Percentiles rank a stretch among this genome's conserved stretches.
These are phyloP conservation scores for Brachionus plicatilis DNA, from an alignment of 1,140 invertebrate species.

Conservation along the genomic window DNA sequence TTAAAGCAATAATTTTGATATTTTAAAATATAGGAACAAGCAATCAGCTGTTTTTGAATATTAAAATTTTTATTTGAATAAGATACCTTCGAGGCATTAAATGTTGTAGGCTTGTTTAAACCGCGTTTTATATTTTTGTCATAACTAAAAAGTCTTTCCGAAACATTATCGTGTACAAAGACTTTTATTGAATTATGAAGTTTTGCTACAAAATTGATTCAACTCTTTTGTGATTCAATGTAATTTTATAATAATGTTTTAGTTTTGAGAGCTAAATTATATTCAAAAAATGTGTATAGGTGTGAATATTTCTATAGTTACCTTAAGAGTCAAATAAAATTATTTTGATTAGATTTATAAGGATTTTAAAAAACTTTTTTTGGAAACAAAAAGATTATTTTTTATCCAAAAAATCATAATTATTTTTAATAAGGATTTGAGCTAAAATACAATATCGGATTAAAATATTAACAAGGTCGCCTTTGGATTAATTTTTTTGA, in stretches of 20 bases:
- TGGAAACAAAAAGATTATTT: not conserved
- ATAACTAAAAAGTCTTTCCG: too few species aligned
- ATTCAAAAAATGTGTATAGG: not conserved
- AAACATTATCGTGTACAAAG: too few species aligned
- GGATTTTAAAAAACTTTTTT: not conserved
- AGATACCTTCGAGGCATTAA: too few species aligned
- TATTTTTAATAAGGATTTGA: not conserved
- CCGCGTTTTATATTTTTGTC: too few species aligned
- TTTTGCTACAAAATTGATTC: too few species aligned
- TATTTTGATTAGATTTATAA: not conserved
- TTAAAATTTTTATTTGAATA: too few species aligned
- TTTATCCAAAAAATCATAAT: not conserved
- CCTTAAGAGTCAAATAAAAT: not conserved
- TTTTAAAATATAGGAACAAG: too few species aligned
- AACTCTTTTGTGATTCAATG: not conserved
- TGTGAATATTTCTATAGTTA: not conserved
- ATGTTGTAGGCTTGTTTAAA: too few species aligned
- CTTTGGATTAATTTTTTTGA: not conserved
- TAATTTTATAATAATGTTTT: not conserved
- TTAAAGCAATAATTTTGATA: too few species aligned
- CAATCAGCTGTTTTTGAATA: too few species aligned
- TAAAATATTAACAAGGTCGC: not conserved
- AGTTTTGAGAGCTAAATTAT: not conserved
- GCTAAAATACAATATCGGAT: not conserved
- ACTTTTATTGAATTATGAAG: too few species aligned